Evolutionary conservation across 2,888 invertebrate genomes (phyloP).

Genomic region (Brachyopa scutellaris): DNA sequence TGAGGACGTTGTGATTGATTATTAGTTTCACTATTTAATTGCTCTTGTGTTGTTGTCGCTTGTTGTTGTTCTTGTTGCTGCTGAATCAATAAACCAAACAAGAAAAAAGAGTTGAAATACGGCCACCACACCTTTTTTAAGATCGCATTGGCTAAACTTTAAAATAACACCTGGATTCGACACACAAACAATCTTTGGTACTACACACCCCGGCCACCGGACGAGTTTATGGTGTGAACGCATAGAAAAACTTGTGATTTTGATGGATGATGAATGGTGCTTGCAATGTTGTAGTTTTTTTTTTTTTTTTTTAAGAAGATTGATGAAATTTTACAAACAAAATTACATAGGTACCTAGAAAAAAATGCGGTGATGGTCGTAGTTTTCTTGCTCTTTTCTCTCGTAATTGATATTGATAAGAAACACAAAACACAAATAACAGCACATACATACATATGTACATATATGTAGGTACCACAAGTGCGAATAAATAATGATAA

Average conservation of each 20-base stretch:
- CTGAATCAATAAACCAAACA: conserved; percentile 67
- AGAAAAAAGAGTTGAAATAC: conserved; percentile 60
- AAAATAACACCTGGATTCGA: neutral
- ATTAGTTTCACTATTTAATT: conserved; percentile 60
- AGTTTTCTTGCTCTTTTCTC: conserved; percentile 45
- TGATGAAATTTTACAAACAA: conserved; percentile 32
- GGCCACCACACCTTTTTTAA: conserved; percentile 2
- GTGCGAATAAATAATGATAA: conserved; percentile 42
- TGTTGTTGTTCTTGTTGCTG: conserved; percentile 52
- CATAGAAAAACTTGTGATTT: conserved; percentile 32
- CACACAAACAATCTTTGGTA: conserved; percentile 8
- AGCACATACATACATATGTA: too few relatives aligned
- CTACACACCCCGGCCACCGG: neutral
- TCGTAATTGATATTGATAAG: conserved; percentile 62
- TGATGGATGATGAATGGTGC: conserved; percentile 51
- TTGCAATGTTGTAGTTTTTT: too few relatives aligned
- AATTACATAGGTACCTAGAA: conserved; percentile 19
- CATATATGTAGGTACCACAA: too few relatives aligned
- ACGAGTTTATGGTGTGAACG: conserved; percentile 11
- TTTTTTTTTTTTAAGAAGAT: conserved; percentile 33
- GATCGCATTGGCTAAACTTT: too few relatives aligned
- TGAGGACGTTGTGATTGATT: conserved; percentile 60
- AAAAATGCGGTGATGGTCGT: conserved; percentile 5
- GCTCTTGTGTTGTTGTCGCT: conserved; percentile 42
- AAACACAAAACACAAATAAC: conserved; percentile 47